A percentile compares a stretch with the other conserved stretches of the same genome.
Evolutionary conservation across 2,797 vertebrate genomes (phyloP).

Genomic region (Rhincodon typus): DNA sequence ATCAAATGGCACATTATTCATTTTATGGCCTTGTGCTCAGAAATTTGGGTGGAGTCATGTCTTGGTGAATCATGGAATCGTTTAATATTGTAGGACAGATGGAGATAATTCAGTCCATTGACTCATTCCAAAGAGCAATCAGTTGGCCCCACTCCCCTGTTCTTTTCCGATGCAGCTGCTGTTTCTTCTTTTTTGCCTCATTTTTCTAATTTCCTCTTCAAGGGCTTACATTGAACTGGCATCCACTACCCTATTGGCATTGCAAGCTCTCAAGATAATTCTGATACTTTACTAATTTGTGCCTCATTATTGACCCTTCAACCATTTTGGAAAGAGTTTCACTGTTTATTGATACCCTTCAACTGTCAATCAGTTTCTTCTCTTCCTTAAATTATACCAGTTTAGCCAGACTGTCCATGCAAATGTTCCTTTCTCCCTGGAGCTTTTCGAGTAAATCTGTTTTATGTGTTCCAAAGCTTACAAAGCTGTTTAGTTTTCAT

Average conservation of each 20-base stretch:
- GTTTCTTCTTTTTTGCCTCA: not conserved
- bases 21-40: not conserved
- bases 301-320: not conserved
- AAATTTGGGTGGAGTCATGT: not conserved
- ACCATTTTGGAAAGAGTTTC: not conserved
- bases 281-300: too few species aligned
- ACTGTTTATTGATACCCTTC: not conserved
- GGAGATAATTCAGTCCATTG: not conserved
- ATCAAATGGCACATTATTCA: not conserved
- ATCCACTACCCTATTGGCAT: not conserved
- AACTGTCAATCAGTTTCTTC: not conserved
- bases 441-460: not conserved
- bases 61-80: not conserved
- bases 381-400: not conserved
- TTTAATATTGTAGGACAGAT: not conserved
- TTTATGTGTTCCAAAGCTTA: not conserved
- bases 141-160: not conserved
- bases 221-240: not conserved
- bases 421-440: not conserved
- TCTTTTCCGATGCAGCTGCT: not conserved
- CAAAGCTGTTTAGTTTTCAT: not conserved
- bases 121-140: not conserved
- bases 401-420: not conserved
- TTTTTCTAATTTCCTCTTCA: not conserved
- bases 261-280: too few species aligned